These are phyloP conservation scores for Sarcoramphus papa DNA, from an alignment of 2,797 vertebrate species.

Conservation along the genomic window DNA sequence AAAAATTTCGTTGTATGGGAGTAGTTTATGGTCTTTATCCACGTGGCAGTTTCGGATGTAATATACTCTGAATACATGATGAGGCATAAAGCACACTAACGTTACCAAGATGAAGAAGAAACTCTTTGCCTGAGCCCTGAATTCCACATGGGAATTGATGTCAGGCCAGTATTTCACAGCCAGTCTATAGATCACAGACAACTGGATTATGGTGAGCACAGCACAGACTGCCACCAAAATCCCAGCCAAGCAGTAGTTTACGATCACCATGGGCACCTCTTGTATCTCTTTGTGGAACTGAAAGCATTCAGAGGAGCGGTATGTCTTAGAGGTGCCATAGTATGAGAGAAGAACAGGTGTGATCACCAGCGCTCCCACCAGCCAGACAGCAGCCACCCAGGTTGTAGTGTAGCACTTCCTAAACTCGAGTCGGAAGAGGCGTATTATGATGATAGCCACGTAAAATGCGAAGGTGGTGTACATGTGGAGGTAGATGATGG, in stretches of 20 bases:
- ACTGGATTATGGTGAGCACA: constrained; percentile 53
- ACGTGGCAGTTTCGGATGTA: constrained; percentile 62
- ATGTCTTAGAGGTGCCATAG: constrained; percentile 28
- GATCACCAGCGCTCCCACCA: constrained; percentile 20
- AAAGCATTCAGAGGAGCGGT: constrained; percentile 57
- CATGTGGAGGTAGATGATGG: constrained; percentile 73
- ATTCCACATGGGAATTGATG: constrained; percentile 64
- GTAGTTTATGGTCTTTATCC: constrained; percentile 18
- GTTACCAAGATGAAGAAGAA: constrained; percentile 71
- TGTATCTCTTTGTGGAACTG: constrained; percentile 67
- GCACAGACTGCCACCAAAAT: constrained; percentile 41
- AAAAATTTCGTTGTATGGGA: constrained; percentile 70
- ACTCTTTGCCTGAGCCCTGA: constrained; percentile 76
- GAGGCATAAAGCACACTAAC: constrained; percentile 73
- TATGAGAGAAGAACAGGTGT: constrained; percentile 35
- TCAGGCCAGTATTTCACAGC: constrained; percentile 49
- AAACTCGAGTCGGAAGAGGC: constrained; percentile 33
- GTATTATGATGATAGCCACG: constrained; percentile 49
- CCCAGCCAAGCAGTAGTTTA: constrained; percentile 66
- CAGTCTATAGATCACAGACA: constrained; percentile 52
- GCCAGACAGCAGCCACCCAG: constrained; percentile 67
- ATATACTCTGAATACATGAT: constrained; percentile 70
- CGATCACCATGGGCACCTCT: not conserved
- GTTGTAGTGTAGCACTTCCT: constrained; percentile 24
- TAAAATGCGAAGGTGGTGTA: constrained; percentile 74